phyloP scores from a whole-genome alignment of 23 tunicate species.

The Halocynthia roretzi region DNA sequence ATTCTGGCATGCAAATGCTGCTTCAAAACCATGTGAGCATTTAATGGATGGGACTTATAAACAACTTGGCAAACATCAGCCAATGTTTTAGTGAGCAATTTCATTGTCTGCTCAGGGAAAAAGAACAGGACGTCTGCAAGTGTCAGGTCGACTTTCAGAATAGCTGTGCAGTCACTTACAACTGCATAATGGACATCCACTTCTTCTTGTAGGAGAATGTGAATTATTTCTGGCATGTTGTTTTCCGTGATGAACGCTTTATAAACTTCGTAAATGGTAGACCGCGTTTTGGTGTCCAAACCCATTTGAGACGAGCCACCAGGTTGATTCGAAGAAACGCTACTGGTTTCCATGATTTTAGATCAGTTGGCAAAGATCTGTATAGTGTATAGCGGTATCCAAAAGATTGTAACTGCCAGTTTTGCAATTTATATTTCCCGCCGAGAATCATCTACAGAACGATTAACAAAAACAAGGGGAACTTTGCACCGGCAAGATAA shows the following conservation, averaged over 20 bases:
- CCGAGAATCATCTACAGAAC: no score
- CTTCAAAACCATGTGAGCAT: constrained; percentile 54
- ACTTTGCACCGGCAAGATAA: no score
- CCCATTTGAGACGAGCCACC: no score
- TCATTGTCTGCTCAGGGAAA: constrained; percentile 41
- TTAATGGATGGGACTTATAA: constrained; percentile 29
- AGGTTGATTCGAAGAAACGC: no score
- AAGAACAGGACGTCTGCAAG: constrained; percentile 51
- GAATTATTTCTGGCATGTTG: constrained; percentile 48
- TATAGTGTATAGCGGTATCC: no score
- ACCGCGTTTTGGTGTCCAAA: no score
- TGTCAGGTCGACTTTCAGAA: constrained; percentile 36
- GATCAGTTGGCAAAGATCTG: no score
- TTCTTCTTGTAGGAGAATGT: constrained; percentile 68
- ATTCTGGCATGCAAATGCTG: constrained; percentile 58
- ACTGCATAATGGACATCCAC: constrained; percentile 58
- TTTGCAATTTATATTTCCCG: no score
- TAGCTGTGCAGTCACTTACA: constrained; percentile 47
- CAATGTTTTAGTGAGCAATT: constrained; percentile 34
- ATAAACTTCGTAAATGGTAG: not conserved
- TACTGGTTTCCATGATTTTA: no score
- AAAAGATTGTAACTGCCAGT: no score
- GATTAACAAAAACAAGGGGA: no score
- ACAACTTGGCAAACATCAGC: constrained; percentile 18
- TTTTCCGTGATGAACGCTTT: constrained; percentile 40